Conservation (phyloP, 2,888 invertebrate species). For the Drosophila limbata region DNA sequence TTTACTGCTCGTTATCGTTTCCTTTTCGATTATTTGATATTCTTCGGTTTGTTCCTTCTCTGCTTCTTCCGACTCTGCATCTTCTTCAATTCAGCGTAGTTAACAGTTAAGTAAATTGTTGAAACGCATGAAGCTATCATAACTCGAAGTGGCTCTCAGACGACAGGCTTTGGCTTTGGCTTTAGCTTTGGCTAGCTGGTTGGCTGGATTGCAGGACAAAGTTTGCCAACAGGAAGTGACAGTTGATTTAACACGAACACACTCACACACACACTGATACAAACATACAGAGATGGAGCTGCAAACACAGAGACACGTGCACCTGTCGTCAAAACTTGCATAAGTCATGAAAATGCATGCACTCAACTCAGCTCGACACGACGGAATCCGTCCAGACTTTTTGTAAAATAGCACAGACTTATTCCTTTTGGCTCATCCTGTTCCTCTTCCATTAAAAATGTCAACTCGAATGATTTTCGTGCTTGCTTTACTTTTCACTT, state of each 20-base stretch:
- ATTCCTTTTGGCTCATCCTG: constrained; percentile 19
- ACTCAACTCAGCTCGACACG: constrained; percentile 33
- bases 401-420: constrained; percentile 33
- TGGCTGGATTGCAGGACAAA: constrained; percentile 59
- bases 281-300: not conserved
- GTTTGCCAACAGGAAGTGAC: constrained; percentile 76
- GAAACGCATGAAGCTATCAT: constrained; percentile 69
- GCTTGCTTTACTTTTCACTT: constrained; percentile 42
- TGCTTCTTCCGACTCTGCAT: not conserved
- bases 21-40: not conserved
- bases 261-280: constrained; percentile 17
- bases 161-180: constrained; percentile 39
- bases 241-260: constrained; percentile 74
- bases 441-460: constrained; percentile 64
- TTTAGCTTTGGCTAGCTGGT: constrained; percentile 27
- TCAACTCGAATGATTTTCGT: constrained; percentile 61
- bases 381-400: constrained; percentile 33
- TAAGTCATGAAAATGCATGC: constrained; percentile 73
- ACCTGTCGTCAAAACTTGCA: constrained; percentile 77
- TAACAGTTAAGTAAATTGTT: constrained; percentile 68
- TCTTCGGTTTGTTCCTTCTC: not conserved
- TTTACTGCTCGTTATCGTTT: constrained; percentile 25
- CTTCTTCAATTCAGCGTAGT: constrained; percentile 26
- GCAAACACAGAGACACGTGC: constrained; percentile 53
- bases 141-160: constrained; percentile 54